Conservation (phyloP, 2,797 vertebrate genomes). For the Coranthus polyacanthus region DNA sequence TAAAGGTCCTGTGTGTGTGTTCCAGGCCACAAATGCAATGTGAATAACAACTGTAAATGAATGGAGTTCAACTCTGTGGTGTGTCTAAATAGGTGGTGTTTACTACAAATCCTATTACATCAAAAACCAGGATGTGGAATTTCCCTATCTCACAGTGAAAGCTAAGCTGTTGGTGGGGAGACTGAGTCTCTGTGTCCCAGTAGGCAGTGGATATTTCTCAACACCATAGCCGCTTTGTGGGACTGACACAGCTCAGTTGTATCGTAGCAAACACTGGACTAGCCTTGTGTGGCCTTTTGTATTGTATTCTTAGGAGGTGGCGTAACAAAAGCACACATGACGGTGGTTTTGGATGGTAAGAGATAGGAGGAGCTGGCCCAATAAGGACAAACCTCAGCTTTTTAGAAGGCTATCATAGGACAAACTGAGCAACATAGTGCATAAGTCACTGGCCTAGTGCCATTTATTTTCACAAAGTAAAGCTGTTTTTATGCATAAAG, state of each 20-base stretch:
- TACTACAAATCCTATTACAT: constrained; percentile 52
- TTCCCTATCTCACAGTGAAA: constrained; percentile 35
- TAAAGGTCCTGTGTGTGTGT: background rate
- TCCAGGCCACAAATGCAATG: background rate
- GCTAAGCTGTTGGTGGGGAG: constrained; percentile 43
- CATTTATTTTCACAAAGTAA: background rate
- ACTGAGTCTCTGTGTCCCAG: constrained; percentile 41
- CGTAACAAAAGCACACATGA: constrained; percentile 53
- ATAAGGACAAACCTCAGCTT: constrained; percentile 37
- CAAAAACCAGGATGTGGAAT: constrained; percentile 49
- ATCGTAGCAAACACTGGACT: constrained; percentile 48
- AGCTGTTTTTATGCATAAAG: constrained; percentile 8
- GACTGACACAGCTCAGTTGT: constrained; percentile 59
- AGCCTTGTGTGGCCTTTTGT: constrained; percentile 64
- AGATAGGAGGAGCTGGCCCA: constrained; percentile 34
- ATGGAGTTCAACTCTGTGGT: background rate
- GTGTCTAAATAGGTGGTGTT: constrained; percentile 18
- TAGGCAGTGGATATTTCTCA: constrained; percentile 63
- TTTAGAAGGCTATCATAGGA: constrained; percentile 28
- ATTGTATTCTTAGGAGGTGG: constrained; percentile 57
- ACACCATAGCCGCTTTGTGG: constrained; percentile 64
- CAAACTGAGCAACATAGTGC: constrained; percentile 10
- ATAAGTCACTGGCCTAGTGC: background rate
- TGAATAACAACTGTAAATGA: constrained; percentile 27
- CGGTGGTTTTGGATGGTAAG: constrained; percentile 27